Conservation (phyloP, 2,113 vertebrate genomes). For the Pholis gunnellus region DNA sequence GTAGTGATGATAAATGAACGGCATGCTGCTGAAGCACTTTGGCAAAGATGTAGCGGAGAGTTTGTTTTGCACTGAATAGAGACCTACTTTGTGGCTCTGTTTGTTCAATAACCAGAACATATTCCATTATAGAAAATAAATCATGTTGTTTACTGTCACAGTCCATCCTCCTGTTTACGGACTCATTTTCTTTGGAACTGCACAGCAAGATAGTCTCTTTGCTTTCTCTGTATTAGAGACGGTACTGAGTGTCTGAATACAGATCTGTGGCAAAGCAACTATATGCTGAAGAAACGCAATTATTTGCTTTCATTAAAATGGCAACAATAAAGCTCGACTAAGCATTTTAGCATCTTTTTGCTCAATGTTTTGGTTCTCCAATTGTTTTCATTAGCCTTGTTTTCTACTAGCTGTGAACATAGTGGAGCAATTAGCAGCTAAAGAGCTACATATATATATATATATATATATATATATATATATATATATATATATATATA, state of each 20-base stretch:
- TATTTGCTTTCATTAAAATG: neutral
- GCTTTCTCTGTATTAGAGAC: neutral
- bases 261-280: neutral
- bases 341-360: neutral
- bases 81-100: neutral
- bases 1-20: neutral
- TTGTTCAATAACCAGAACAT: slow-evolving; percentile 22
- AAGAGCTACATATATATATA: neutral
- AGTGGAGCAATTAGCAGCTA: neutral
- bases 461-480: no score
- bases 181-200: neutral
- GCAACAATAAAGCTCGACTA: no score
- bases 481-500: no score
- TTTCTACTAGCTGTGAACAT: neutral
- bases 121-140: neutral
- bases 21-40: neutral
- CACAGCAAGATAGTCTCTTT: neutral
- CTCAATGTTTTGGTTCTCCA: neutral
- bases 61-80: slow-evolving; percentile 7
- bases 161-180: neutral
- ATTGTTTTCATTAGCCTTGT: neutral
- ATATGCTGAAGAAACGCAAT: neutral
- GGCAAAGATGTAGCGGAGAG: neutral
- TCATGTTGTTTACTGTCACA: slow-evolving; percentile 10
- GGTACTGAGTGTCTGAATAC: neutral